These are phyloP conservation scores for Drosophila watanabei DNA, from an alignment of 1,140 invertebrate genomes.

Conservation along the genomic window DNA sequence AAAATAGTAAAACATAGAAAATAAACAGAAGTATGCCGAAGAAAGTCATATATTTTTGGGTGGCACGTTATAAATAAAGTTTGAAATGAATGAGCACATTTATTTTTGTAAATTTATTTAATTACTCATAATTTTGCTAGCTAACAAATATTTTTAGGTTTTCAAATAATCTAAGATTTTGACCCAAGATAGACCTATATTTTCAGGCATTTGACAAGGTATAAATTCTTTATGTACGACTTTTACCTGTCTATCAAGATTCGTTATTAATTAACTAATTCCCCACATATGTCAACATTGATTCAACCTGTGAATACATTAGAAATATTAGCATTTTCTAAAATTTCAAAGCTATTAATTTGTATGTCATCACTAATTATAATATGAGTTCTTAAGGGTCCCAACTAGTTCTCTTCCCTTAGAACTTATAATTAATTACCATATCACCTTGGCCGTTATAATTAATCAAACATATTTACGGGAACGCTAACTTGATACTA, in stretches of 20 bases:
- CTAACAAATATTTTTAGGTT: not conserved
- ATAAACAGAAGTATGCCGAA: not conserved
- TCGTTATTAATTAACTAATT: not conserved
- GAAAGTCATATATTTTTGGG: not conserved
- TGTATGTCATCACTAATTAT: not conserved
- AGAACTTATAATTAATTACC: not conserved
- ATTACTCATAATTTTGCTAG: not conserved
- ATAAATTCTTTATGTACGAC: not conserved
- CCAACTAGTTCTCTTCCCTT: not conserved
- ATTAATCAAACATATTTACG: constrained; percentile 3
- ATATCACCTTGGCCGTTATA: not conserved
- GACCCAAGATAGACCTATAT: not conserved
- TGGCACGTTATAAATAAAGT: too few species aligned
- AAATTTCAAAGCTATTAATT: not conserved
- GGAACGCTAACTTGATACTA: too few species aligned
- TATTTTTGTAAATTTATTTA: too few species aligned
- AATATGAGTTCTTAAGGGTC: not conserved
- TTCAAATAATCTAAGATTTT: not conserved
- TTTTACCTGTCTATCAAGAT: not conserved
- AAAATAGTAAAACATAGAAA: not conserved
- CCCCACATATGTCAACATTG: not conserved
- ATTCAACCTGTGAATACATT: not conserved
- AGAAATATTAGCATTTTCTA: not conserved
- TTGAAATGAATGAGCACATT: too few species aligned
- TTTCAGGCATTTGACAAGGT: not conserved